Base-by-base conservation (phyloP, 2,113 vertebrate species). In the Leucopsar rothschildi region DNA sequence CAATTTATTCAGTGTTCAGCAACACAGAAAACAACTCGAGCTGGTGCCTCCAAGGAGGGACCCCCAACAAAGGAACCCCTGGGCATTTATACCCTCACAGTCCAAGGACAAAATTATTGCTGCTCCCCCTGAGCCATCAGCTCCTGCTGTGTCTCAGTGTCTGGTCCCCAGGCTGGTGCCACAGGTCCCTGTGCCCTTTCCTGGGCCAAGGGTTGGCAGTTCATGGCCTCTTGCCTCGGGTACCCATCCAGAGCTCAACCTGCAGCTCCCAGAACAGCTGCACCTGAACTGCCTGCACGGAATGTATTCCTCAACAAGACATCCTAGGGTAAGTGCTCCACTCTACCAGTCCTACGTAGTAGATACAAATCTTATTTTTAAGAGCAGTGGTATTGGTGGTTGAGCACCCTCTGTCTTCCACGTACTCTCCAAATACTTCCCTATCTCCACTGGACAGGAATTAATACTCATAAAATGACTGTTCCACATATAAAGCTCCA, bases 241-340 rank as follows among this genome's bases (percentile, higher is more conserved):
- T 12, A 60, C 9, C 24, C 12, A 15, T 12, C 15, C 19, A 35
- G 79, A 70, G 5, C 15, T 28, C 29, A 59, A 19, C 24, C 35
- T n/a, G 17, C 29, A 33, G 9, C 23, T 84, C 50, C 25, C n/a
- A 28, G 23, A 4, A 8, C 23, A n/a, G 19, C 15, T 49, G 21
- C 35, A 3, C 14, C 21, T 1, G 8, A 50, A 16, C 25, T 42
- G 13, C 11, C 31, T 42, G 37, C 44, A 22, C 17, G 21, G 31
- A 42, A 31, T 14, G 2, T 20, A 18, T 3, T 27, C 25, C 16
- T 37, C 21, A 57, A 31, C 15, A 64, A 25, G 29, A 25, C 6
- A 35, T 31, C 24, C 49, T 8, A 16, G 3, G 1, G 1, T 18
- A 37, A 57, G 5, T 45, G 9, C 39, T 73, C 5, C 5, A 1